These are phyloP conservation scores for Coccyzus lansbergi DNA, from an alignment of 2,797 vertebrate genomes.

Conservation along the genomic window DNA sequence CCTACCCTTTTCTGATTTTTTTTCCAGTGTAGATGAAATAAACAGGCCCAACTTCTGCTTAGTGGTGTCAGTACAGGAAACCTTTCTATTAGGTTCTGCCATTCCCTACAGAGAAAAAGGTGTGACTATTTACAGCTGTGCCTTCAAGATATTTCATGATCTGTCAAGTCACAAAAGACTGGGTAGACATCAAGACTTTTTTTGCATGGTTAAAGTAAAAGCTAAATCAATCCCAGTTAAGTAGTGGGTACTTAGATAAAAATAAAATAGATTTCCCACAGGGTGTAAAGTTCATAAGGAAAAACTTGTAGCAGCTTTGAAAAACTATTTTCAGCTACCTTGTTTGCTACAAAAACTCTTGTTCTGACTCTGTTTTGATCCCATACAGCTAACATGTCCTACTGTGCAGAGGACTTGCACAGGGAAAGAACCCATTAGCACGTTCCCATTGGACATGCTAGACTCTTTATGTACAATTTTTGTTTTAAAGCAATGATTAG, in stretches of 20 bases:
- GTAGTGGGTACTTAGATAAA: background rate
- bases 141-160: background rate
- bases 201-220: background rate
- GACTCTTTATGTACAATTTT: background rate
- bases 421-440: background rate
- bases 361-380: background rate
- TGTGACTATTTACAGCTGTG: background rate
- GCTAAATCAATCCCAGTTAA: background rate
- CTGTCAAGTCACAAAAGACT: background rate
- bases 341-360: background rate
- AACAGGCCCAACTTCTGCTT: background rate
- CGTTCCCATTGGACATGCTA: background rate
- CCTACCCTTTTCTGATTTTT: background rate
- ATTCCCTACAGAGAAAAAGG: background rate
- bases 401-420: background rate
- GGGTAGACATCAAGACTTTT: background rate
- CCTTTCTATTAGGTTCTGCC: background rate
- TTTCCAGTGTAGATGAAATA: background rate
- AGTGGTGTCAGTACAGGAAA: background rate
- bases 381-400: background rate
- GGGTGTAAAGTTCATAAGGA: background rate
- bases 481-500: background rate
- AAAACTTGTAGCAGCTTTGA: background rate
- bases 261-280: background rate
- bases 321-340: background rate